phyloP scores from a whole-genome alignment of 2,113 vertebrate genomes.

The Macquaria australasica region DNA sequence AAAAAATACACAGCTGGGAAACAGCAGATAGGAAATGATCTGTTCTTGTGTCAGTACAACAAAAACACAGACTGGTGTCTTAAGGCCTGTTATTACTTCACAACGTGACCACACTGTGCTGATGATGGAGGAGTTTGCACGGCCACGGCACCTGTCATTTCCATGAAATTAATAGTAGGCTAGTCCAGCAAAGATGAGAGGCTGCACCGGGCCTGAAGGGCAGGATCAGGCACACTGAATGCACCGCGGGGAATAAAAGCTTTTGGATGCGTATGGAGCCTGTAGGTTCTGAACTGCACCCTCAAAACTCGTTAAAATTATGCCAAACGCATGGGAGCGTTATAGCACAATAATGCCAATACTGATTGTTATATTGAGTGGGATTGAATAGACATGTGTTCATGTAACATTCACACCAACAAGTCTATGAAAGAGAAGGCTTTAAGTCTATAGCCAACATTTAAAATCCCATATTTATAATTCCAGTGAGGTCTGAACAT shows the following conservation, averaged over 20 bases:
- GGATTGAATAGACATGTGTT: not conserved
- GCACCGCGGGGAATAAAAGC: not conserved
- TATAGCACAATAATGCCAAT: not conserved
- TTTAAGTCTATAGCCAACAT: not conserved
- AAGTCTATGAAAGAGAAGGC: not conserved
- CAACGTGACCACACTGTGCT: constrained; percentile 1
- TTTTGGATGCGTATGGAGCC: not conserved
- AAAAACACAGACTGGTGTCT: constrained; percentile 3
- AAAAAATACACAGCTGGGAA: not conserved
- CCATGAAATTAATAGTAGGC: constrained; percentile 38
- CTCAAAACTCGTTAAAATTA: not conserved
- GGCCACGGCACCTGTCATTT: constrained; percentile 31
- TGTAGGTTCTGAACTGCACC: not conserved
- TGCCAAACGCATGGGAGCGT: not conserved
- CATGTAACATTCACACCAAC: not conserved
- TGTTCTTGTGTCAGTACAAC: not conserved
- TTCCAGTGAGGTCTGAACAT: not conserved
- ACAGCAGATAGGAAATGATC: constrained; percentile 4
- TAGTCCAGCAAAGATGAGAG: constrained; percentile 30
- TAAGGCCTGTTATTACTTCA: constrained; percentile 13
- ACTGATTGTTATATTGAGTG: too few species aligned
- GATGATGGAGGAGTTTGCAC: not conserved
- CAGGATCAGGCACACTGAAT: constrained; percentile 10
- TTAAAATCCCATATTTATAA: not conserved
- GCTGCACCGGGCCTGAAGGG: constrained; percentile 45